These are phyloP conservation scores for Cetonia aurata DNA, from an alignment of 2,888 invertebrate species.

Conservation along the genomic window DNA sequence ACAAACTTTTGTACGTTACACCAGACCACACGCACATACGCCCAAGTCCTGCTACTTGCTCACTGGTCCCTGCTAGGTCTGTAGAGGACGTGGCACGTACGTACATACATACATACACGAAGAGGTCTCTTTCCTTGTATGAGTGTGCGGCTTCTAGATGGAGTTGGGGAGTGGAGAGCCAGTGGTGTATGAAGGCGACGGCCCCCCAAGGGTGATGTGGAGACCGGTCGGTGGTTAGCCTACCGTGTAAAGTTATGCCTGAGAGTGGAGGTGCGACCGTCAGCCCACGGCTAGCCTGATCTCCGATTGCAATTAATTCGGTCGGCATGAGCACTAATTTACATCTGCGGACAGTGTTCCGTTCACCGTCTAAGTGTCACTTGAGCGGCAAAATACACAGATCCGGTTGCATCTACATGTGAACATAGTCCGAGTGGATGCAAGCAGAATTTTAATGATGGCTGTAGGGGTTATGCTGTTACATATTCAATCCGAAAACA, in stretches of 20 bases:
- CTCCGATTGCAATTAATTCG: conserved; percentile 66
- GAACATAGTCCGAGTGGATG: not conserved
- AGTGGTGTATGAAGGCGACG: conserved; percentile 26
- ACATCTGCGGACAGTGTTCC: conserved; percentile 64
- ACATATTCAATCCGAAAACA: not conserved
- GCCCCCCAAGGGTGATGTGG: conserved; percentile 31
- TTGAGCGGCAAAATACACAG: conserved; percentile 44
- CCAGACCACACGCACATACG: not conserved
- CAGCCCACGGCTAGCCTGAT: conserved; percentile 62
- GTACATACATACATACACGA: no score
- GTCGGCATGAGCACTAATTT: conserved; percentile 65
- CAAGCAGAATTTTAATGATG: not conserved
- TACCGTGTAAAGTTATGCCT: conserved; percentile 55
- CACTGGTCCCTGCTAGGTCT: conserved; percentile 13
- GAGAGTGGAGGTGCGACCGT: conserved; percentile 54
- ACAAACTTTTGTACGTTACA: conserved; percentile 41
- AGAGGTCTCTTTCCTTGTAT: not conserved
- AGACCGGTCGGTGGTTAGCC: conserved; percentile 51
- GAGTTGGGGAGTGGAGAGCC: not conserved
- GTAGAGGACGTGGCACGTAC: conserved; percentile 7
- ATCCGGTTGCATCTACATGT: conserved; percentile 17
- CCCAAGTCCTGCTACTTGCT: not conserved
- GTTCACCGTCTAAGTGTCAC: conserved; percentile 47
- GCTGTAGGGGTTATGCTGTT: not conserved
- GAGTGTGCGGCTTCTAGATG: conserved; percentile 15